These are phyloP conservation scores for Strix aluco DNA, from an alignment of 2,113 vertebrate species.

Conservation along the genomic window DNA sequence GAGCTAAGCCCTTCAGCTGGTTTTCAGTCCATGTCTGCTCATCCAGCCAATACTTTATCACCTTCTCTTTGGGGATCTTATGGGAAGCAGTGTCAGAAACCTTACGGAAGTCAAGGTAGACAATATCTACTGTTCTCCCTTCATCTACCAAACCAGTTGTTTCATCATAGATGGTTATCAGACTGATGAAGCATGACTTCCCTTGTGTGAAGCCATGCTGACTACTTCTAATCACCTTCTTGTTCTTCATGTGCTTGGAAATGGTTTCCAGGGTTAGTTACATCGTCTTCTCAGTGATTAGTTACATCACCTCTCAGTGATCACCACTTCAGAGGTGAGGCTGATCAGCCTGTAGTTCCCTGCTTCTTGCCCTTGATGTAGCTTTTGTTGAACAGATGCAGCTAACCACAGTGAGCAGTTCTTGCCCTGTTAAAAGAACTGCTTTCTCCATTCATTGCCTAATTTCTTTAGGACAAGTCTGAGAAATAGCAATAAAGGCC, in stretches of 20 bases:
- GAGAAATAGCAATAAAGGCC: background rate
- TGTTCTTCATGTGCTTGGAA: background rate
- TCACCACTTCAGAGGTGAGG: background rate
- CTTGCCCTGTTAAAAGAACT: background rate
- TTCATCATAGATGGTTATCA: background rate
- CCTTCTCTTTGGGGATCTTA: background rate
- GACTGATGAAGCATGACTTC: background rate
- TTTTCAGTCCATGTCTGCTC: background rate
- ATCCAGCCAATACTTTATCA: background rate
- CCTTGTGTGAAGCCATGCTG: background rate
- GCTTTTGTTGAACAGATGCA: background rate
- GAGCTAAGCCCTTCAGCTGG: background rate
- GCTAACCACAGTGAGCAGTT: background rate
- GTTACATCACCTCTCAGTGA: no score
- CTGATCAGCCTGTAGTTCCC: background rate
- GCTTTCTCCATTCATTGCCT: background rate
- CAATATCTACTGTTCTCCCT: background rate
- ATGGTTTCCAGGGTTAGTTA: background rate
- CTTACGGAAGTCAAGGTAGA: background rate
- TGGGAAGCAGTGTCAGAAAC: background rate
- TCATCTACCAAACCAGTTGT: background rate
- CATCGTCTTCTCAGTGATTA: background rate
- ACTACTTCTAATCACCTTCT: background rate
- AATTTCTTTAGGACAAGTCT: background rate
- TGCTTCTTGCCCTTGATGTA: background rate